Evolutionary conservation across 2,797 vertebrate genomes (phyloP), one percentile per base, ranked within the genome.

Genomic region (Prionace glauca): DNA sequence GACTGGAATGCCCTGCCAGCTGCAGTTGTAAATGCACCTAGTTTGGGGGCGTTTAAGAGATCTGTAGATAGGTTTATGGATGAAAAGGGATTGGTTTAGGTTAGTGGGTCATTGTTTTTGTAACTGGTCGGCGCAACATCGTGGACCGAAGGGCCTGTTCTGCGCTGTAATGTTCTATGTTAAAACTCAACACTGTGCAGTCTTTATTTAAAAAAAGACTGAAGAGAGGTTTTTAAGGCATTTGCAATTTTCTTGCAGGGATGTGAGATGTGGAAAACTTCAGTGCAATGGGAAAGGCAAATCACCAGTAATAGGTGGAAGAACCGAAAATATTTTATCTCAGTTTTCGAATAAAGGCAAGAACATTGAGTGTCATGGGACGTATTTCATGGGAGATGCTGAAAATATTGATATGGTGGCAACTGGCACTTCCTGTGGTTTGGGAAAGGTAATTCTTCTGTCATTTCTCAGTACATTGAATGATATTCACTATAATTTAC

Each of bases 201-300:
- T 56, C 50, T 3, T 56, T 56, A 56, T 56, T 56, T 5, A 36
- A 36, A 10, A 18, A 81, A 18, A 86, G 81, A 45, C 36, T 14
- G 81, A 50, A 8, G 81, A 36, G 71, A 56, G 50, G 50, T 56
- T 56, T 56, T 4, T 56, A 56, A 56, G 24, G 26, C 86, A 41
- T 93, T 69, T 93, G n/a, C 65, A 69, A 67, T 65, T 93, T 50
- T 93, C 62, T n/a, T 93, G 90, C 62, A 93, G 90, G 62, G 90
- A 93, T 93, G 90, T 93, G n/a, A 93, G 65, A 36, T 93, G 90
- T 69, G 90, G 90, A 65, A 93, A 93, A n/a, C 90, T 93, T 93
- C 90, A 93, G 65, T 93, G 90, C 90, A 93, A 65, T 69, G 65
- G 65, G 41, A 93, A 65, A 93, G 90, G 90, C 62, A 69, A 8